Conservation (phyloP, 2,797 vertebrate genomes). For the Onychomys leucogaster region DNA sequence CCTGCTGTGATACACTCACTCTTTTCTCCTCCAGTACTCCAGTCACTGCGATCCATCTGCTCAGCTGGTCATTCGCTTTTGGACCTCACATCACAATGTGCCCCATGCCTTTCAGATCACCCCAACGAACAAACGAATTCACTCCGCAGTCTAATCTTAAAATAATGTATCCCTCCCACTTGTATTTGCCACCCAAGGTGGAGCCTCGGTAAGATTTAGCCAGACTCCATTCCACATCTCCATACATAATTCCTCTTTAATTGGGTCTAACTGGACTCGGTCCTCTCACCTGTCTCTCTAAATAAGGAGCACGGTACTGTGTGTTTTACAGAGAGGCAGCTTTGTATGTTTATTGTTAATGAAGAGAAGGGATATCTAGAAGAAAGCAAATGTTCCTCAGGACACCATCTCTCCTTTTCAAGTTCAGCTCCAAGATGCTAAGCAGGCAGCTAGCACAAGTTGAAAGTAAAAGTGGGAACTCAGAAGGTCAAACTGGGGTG, state of each 20-base stretch:
- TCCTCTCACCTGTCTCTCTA: neutral
- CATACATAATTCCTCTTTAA: neutral
- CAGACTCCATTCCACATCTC: no score
- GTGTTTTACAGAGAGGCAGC: neutral
- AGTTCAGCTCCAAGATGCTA: neutral
- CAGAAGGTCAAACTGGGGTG: no score
- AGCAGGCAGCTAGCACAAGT: neutral
- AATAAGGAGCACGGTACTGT: neutral
- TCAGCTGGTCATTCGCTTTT: neutral
- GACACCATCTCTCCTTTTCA: neutral
- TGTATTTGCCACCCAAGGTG: neutral
- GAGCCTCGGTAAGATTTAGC: neutral
- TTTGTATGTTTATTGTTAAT: neutral
- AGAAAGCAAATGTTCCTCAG: neutral
- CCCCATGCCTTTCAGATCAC: neutral
- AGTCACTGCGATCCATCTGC: neutral
- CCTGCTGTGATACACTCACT: neutral
- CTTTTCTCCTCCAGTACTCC: no score
- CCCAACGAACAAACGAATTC: neutral
- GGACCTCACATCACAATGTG: fast-evolving
- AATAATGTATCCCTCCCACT: neutral
- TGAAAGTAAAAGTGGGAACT: neutral
- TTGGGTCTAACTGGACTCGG: neutral
- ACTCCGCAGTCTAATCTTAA: neutral
- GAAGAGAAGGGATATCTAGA: neutral